A percentile compares a stretch with the other conserved stretches of the same genome.
Evolutionary conservation across 2,113 vertebrate genomes (phyloP).

Genomic region (Columbina picui): DNA sequence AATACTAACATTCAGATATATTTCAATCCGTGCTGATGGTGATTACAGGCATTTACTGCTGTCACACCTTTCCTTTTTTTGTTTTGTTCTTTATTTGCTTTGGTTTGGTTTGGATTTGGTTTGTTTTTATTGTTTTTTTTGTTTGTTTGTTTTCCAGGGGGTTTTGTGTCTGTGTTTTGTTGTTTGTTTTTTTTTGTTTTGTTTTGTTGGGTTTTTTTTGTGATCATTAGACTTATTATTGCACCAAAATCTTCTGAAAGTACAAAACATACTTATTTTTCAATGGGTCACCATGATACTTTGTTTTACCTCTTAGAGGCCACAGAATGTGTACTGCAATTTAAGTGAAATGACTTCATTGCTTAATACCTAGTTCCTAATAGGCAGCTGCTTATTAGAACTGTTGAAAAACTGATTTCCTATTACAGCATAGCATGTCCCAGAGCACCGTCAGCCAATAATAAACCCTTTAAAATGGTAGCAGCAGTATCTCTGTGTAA

Average conservation of each 20-base stretch:
- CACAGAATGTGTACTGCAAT: constrained; percentile 29
- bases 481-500: background rate
- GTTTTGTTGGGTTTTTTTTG: constrained; percentile 9
- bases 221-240: background rate
- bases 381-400: background rate
- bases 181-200: too few species aligned
- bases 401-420: background rate
- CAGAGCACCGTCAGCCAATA: background rate
- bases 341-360: constrained; percentile 33
- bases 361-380: background rate
- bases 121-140: too few species aligned
- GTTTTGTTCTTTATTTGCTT: background rate
- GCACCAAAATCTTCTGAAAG: background rate
- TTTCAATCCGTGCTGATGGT: constrained; percentile 18
- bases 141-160: too few species aligned
- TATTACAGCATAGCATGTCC: background rate
- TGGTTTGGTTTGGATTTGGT: too few species aligned
- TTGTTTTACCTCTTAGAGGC: background rate
- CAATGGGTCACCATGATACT: background rate
- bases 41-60: constrained; percentile 20
- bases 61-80: background rate
- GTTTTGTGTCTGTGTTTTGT: too few species aligned
- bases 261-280: background rate
- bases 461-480: background rate
- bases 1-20: background rate